Conservation (phyloP, 1,140 invertebrate species). For the Leptinotarsa undecemlineata region DNA sequence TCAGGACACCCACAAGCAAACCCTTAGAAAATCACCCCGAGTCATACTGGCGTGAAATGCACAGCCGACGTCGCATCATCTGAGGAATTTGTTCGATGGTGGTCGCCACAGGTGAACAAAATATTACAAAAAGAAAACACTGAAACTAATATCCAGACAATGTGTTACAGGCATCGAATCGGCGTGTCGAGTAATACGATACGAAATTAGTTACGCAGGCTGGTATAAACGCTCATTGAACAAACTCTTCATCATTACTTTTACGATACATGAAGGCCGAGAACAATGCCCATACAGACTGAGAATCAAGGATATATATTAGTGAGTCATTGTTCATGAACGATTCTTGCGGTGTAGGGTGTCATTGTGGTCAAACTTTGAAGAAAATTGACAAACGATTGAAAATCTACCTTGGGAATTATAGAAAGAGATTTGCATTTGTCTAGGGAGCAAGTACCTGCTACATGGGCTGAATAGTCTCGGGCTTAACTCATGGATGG, state of each 20-base stretch:
- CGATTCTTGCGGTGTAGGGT: too few species aligned
- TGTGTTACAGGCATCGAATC: slow-evolving; percentile 26
- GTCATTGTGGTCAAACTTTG: too few species aligned
- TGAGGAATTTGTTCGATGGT: slow-evolving; percentile 12
- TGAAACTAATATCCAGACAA: slow-evolving; percentile 37
- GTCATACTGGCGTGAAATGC: too few species aligned
- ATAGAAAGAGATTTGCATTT: too few species aligned
- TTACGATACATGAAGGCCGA: background rate
- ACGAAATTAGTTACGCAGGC: slow-evolving; percentile 31
- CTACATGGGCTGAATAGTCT: too few species aligned
- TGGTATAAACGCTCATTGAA: slow-evolving; percentile 1
- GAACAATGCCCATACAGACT: background rate
- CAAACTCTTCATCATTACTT: background rate
- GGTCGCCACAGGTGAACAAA: slow-evolving; percentile 30
- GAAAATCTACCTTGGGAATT: too few species aligned
- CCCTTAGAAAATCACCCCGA: too few species aligned
- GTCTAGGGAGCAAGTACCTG: too few species aligned
- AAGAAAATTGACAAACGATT: too few species aligned
- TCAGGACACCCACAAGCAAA: too few species aligned
- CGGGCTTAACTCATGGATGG: too few species aligned
- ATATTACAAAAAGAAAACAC: slow-evolving; percentile 12
- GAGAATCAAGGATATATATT: background rate
- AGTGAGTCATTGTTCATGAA: too few species aligned
- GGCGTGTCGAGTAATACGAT: slow-evolving; percentile 26
- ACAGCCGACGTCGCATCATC: background rate